Evolutionary conservation across 2,888 invertebrate genomes (phyloP).

Genomic region (Frankliniella fusca): DNA sequence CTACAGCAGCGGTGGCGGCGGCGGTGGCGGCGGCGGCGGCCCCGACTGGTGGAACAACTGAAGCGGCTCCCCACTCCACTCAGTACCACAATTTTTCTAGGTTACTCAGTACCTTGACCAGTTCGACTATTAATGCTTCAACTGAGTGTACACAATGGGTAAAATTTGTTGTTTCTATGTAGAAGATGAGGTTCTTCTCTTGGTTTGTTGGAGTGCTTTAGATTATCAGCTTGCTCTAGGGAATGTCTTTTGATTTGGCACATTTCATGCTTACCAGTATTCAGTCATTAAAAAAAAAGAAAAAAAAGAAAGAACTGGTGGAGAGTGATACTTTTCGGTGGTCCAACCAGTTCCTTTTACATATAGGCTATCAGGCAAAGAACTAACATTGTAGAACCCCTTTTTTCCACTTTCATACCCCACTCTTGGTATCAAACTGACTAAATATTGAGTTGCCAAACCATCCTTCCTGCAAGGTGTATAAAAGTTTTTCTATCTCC

Average conservation of each 20-base stretch:
- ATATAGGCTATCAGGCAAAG: background rate
- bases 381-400: background rate
- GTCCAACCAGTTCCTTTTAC: background rate
- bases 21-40: constrained; percentile 47
- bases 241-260: background rate
- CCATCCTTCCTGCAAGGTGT: constrained; percentile 7
- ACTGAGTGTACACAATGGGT: constrained; percentile 15
- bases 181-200: constrained; percentile 11
- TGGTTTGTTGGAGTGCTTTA: background rate
- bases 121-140: background rate
- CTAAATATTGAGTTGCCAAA: constrained; percentile 10
- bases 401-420: constrained; percentile 29
- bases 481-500: constrained; percentile 18
- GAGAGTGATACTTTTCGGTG: background rate
- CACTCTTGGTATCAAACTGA: constrained; percentile 34
- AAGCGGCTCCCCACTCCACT: background rate
- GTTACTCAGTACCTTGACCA: constrained; percentile 22
- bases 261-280: constrained; percentile 15
- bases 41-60: constrained; percentile 48
- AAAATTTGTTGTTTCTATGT: constrained; percentile 31
- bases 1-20: constrained; percentile 47
- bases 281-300: background rate
- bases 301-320: background rate
- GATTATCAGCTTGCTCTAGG: constrained; percentile 8
- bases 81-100: background rate